Evolutionary conservation across 1,140 invertebrate species (phyloP), one percentile per base, ranked within the genome.

Genomic region (Philaenus spumarius): DNA sequence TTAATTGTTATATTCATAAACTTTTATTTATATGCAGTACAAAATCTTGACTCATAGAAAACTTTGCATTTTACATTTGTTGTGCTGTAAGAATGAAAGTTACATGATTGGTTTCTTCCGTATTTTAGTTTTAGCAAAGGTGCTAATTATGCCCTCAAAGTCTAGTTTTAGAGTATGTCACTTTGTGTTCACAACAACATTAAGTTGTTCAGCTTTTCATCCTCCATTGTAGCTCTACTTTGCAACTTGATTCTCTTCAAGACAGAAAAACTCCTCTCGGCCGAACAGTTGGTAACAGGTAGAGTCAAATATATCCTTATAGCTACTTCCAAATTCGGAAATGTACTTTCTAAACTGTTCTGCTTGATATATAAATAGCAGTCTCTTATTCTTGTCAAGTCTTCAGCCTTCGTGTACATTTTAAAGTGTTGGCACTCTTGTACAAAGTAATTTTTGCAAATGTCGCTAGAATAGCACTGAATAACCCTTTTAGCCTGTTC

Each of bases 111-210:
- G n/a, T n/a, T n/a, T n/a, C n/a, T n/a, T n/a, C n/a, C n/a, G n/a
- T n/a, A n/a, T n/a, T n/a, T n/a, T n/a, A n/a, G n/a, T n/a, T n/a
- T n/a, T n/a, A n/a, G n/a, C n/a, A n/a, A n/a, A n/a, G n/a, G n/a
- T n/a, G n/a, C n/a, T n/a, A n/a, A n/a, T n/a, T n/a, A n/a, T n/a
- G n/a, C n/a, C n/a, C n/a, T n/a, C n/a, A n/a, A n/a, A n/a, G n/a
- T n/a, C n/a, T n/a, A n/a, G n/a, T n/a, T n/a, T n/a, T n/a, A n/a
- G n/a, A n/a, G n/a, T n/a, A n/a, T n/a, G n/a, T n/a, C n/a, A n/a
- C n/a, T n/a, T n/a, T n/a, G n/a, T n/a, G n/a, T n/a, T n/a, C 46
- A 48, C 15, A 48, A 15, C 46, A 48, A 48, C 46, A 48, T 48
- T 6, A 20, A 24, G 22, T 22, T 48, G 23, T 48, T 48, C 3